phyloP scores from a whole-genome alignment of 2,888 invertebrate genomes.

The Thereva unica region DNA sequence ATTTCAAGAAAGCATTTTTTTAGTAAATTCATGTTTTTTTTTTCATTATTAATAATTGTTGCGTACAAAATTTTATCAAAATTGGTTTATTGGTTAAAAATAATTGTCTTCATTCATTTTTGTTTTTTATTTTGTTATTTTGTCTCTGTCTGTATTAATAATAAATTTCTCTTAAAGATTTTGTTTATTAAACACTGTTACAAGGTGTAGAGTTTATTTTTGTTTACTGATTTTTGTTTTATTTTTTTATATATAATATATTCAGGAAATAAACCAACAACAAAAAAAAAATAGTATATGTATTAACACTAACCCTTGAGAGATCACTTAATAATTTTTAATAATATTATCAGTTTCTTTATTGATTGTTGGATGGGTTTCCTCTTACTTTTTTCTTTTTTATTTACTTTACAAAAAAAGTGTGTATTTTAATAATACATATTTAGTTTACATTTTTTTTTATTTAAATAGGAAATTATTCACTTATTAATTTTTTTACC shows the following conservation, averaged over 20 bases:
- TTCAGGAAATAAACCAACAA: no score
- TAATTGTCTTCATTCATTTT: slow-evolving; percentile 10
- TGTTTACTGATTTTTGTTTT: no score
- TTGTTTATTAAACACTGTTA: background rate
- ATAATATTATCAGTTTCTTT: slow-evolving; percentile 16
- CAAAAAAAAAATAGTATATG: slow-evolving; percentile 7
- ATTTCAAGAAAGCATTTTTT: slow-evolving; percentile 7
- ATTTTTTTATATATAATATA: no score
- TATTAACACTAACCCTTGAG: slow-evolving; percentile 40
- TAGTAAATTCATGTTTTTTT: slow-evolving; percentile 4
- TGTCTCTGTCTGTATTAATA: slow-evolving; percentile 1
- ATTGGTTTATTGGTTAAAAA: slow-evolving; percentile 27
- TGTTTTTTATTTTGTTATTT: background rate
- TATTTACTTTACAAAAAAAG: no score
- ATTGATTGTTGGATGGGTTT: slow-evolving; percentile 18
- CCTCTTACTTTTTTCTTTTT: no score
- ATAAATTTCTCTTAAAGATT: background rate
- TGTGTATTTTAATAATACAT: no score
- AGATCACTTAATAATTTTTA: slow-evolving; percentile 35
- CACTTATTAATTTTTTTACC: no score
- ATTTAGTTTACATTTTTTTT: no score
- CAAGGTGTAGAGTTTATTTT: no score
- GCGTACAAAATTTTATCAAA: slow-evolving; percentile 28
- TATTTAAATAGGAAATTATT: no score
- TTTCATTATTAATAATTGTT: slow-evolving; percentile 10